Evolutionary conservation across 2,113 vertebrate species (phyloP).

Genomic region (Leucopsar rothschildi): DNA sequence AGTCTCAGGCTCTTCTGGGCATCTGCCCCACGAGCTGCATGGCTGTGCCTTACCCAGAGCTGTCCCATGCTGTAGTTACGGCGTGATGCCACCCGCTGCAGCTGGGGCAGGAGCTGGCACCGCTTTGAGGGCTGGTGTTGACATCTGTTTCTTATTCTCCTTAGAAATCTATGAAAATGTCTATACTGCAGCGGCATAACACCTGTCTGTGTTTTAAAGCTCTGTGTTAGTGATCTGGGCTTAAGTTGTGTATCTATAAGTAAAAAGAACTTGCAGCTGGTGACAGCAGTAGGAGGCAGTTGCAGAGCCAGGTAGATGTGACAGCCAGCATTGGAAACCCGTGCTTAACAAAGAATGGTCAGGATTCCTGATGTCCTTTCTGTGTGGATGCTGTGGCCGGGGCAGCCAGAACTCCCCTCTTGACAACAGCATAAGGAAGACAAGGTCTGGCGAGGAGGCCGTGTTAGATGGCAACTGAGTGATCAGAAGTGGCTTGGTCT

Average conservation of each 20-base stretch:
- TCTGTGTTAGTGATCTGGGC: neutral
- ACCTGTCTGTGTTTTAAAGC: neutral
- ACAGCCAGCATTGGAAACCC: neutral
- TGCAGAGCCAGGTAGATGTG: rapidly evolving
- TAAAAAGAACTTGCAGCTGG: neutral
- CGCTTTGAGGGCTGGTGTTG: neutral
- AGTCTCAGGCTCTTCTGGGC: neutral
- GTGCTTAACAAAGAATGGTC: neutral
- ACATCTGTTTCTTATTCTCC: neutral
- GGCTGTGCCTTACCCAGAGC: neutral
- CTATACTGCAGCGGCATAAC: rapidly evolving
- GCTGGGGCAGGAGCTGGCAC: too few relatives aligned
- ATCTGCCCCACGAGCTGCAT: neutral
- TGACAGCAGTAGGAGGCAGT: neutral
- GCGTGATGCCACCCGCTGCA: rapidly evolving
- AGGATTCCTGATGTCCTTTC: neutral
- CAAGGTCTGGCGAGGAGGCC: neutral
- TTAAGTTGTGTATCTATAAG: rapidly evolving
- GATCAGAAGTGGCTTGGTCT: neutral
- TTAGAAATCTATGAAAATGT: neutral
- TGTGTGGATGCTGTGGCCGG: neutral
- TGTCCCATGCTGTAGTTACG: neutral
- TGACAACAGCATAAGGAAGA: neutral
- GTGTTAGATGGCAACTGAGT: neutral
- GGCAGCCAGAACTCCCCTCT: neutral